Conservation (phyloP, 2,888 invertebrate species). For the Andrena haemorrhoa region DNA sequence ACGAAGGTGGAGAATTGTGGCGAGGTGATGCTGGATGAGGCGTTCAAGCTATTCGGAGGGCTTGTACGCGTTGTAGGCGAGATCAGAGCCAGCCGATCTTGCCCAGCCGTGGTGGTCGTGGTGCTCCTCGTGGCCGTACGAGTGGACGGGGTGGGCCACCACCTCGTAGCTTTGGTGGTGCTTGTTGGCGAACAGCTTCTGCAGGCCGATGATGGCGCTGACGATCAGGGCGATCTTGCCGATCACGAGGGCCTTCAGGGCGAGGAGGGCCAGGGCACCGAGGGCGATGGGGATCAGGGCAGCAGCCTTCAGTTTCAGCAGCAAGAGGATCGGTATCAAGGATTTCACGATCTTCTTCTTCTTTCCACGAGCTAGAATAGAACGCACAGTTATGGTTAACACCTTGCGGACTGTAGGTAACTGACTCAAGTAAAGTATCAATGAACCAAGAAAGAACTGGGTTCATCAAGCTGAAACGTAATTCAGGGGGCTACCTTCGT, state of each 20-base stretch:
- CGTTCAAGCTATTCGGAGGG: conserved; percentile 78
- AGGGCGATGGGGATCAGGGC: conserved; percentile 92
- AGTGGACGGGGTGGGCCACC: conserved; percentile 83
- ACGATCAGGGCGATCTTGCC: conserved; percentile 94
- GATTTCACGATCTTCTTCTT: conserved; percentile 93
- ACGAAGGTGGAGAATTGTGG: conserved; percentile 64
- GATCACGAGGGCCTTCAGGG: conserved; percentile 93
- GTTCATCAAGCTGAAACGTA: background rate
- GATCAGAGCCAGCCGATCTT: conserved; percentile 88
- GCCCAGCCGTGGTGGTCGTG: conserved; percentile 89
- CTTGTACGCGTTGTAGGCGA: conserved; percentile 90
- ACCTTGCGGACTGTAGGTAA: background rate
- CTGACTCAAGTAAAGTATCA: background rate
- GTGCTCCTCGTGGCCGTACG: conserved; percentile 82
- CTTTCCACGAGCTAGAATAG: conserved; percentile 87
- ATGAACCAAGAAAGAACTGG: background rate
- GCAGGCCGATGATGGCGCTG: conserved; percentile 91
- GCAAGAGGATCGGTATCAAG: conserved; percentile 90
- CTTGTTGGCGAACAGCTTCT: conserved; percentile 91
- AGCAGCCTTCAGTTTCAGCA: conserved; percentile 92
- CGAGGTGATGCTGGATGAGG: conserved; percentile 23
- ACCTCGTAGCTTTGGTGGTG: conserved; percentile 90
- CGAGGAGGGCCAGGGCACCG: conserved; percentile 91
- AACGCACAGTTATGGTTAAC: background rate
- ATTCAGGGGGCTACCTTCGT: conserved; percentile 88